Conservation (phyloP, 2,113 vertebrate species). For the Myiopsitta monachus region DNA sequence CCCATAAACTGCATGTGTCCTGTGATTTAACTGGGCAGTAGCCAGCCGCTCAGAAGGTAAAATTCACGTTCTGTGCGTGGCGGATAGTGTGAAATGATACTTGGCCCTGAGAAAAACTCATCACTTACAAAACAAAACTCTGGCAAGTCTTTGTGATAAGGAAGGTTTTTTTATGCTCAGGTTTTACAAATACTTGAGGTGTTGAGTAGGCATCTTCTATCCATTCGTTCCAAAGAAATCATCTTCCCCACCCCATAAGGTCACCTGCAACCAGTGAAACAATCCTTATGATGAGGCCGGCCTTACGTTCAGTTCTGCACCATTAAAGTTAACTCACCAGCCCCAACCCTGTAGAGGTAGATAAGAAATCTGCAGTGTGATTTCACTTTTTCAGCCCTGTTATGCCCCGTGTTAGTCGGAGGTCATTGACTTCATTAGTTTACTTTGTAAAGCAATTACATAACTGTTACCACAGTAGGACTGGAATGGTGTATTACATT, state of each 20-base stretch:
- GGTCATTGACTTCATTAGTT: slow-evolving; percentile 66
- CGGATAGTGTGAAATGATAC: too few species aligned
- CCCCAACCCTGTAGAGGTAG: not conserved
- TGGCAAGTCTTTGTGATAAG: too few species aligned
- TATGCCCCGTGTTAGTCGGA: slow-evolving; percentile 37
- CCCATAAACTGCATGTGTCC: too few species aligned
- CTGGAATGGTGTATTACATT: slow-evolving; percentile 49
- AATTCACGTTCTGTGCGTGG: too few species aligned
- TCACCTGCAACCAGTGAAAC: not conserved
- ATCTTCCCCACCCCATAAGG: not conserved
- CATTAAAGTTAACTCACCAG: not conserved
- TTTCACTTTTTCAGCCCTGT: not conserved
- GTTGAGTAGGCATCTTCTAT: not conserved
- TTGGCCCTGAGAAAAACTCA: too few species aligned
- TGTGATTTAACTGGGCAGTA: too few species aligned
- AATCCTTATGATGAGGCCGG: not conserved
- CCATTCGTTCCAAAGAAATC: too few species aligned
- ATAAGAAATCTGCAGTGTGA: not conserved
- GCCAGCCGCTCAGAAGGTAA: too few species aligned
- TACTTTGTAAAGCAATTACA: slow-evolving; percentile 52
- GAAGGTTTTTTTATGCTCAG: too few species aligned
- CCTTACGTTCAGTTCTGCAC: not conserved
- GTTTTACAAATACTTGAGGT: too few species aligned
- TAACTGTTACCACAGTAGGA: slow-evolving; percentile 47
- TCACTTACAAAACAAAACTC: not conserved